Base-by-base conservation (phyloP, 2,797 vertebrate species). In the Aplochiton taeniatus region DNA sequence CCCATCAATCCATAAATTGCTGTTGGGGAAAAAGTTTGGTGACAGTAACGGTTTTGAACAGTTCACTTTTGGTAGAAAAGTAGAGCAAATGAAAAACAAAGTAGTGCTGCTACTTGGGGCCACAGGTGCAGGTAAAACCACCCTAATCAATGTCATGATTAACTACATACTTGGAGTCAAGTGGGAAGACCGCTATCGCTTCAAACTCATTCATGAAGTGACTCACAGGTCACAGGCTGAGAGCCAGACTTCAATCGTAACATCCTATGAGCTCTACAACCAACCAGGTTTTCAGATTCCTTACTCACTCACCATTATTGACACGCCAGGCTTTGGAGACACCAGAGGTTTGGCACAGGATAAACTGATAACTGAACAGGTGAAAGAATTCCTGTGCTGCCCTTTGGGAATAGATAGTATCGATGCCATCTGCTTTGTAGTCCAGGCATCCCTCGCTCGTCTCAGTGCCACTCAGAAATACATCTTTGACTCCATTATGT, bases 241-340 rank as follows among this genome's bases (percentile, higher is more conserved):
- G 9, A 70, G 69, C 7, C 75, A 75, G 65, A 77, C 74, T 4
- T 68, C 75, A 18, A 48, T 64, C 11, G 64, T 83, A 46, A 77
- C 72, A 1, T 74, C 65, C 20, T 81, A 81, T 52, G 63, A 75
- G 16, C 18, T 83, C 20, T 53, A 81, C 53, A 68, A 79, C 46
- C 67, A 69, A 20, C 54, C 73, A 1, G 66, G 65, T 0, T 81
- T 77, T 20, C 42, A 53, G 9, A 56, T 68, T 4, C 70, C 59
- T 9, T 77, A 74, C 46, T 79, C 72, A 12, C 61, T 85, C 62
- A 83, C 80, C 4, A 63, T 85, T 1, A 69, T 81, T n/a, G 76
- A 85, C 61, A 77, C 69, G 0, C 83, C 76, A 8, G 78, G 72
- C 1, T 79, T 77, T 55, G 68, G 76, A 4, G 70, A 75, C 61